Conservation (phyloP, 2,888 invertebrate genomes). For the Agonopterix subpropinquella region DNA sequence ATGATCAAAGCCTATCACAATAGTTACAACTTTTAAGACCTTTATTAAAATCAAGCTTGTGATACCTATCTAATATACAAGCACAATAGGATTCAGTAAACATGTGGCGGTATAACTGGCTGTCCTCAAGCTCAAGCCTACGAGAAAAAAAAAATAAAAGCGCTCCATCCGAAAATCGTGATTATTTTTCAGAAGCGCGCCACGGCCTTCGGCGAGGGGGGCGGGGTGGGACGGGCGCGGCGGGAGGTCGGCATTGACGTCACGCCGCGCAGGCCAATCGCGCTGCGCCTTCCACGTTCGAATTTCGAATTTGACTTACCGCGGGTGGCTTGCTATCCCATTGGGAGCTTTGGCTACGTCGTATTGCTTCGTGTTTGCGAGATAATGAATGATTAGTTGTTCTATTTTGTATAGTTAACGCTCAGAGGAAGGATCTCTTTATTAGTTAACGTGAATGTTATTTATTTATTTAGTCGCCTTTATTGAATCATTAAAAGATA, state of each 20-base stretch:
- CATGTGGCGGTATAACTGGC: too few relatives aligned
- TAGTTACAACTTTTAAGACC: too few relatives aligned
- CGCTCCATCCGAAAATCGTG: constrained; percentile 57
- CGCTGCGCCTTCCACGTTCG: constrained; percentile 39
- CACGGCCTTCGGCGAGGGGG: constrained; percentile 54
- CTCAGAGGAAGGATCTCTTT: too few relatives aligned
- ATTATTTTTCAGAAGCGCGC: constrained; percentile 64
- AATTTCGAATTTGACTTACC: constrained; percentile 49
- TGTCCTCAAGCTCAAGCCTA: background rate
- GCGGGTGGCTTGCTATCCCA: constrained; percentile 44
- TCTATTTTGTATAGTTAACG: too few relatives aligned
- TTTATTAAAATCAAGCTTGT: too few relatives aligned
- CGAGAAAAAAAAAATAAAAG: constrained; percentile 4
- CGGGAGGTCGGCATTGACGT: constrained; percentile 72
- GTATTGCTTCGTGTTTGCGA: constrained; percentile 18
- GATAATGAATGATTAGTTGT: constrained; percentile 1
- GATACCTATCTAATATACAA: too few relatives aligned
- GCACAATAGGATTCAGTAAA: too few relatives aligned
- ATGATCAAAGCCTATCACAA: too few relatives aligned
- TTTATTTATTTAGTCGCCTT: too few relatives aligned
- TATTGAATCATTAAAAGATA: too few relatives aligned
- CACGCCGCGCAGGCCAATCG: constrained; percentile 59
- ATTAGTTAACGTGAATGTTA: too few relatives aligned
- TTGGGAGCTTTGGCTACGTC: constrained; percentile 32
- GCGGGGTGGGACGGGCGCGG: constrained; percentile 29